These are phyloP conservation scores for Xylocopa sonorina DNA, from an alignment of 1,140 invertebrate genomes.

Conservation along the genomic window DNA sequence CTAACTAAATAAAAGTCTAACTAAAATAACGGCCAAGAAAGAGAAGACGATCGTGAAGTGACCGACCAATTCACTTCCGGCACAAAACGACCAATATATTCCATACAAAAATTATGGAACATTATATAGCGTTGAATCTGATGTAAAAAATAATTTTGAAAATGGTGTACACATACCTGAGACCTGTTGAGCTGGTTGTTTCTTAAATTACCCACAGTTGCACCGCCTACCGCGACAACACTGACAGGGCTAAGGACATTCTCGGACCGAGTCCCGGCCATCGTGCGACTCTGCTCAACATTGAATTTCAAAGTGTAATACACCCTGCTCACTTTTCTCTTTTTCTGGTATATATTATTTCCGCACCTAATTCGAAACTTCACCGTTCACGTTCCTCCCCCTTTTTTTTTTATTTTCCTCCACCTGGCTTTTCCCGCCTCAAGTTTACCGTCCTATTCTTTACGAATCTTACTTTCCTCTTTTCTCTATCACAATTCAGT, in stretches of 20 bases:
- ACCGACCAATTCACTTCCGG: too few relatives aligned
- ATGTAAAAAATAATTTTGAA: not conserved
- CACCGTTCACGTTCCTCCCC: not conserved
- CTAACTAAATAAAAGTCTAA: too few relatives aligned
- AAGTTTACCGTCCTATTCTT: too few relatives aligned
- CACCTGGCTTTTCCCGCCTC: not conserved
- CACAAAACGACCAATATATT: too few relatives aligned
- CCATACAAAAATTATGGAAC: too few relatives aligned
- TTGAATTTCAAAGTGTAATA: conserved; percentile 68
- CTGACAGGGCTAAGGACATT: conserved; percentile 79
- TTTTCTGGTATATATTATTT: too few relatives aligned
- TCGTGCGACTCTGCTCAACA: conserved; percentile 76
- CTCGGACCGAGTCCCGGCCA: conserved; percentile 79
- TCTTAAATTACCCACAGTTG: conserved; percentile 55
- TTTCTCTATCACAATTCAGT: too few relatives aligned
- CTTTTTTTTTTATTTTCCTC: not conserved
- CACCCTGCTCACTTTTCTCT: conserved; percentile 26
- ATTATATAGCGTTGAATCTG: not conserved
- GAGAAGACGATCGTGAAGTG: too few relatives aligned
- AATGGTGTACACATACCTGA: conserved; percentile 43
- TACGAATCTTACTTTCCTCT: too few relatives aligned
- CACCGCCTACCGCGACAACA: conserved; percentile 76
- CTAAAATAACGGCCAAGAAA: too few relatives aligned
- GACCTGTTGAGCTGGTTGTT: conserved; percentile 29
- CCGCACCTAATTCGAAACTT: too few relatives aligned